Evolutionary conservation across 2,888 invertebrate genomes (phyloP).

Genomic region (Drosophila stalkeri): DNA sequence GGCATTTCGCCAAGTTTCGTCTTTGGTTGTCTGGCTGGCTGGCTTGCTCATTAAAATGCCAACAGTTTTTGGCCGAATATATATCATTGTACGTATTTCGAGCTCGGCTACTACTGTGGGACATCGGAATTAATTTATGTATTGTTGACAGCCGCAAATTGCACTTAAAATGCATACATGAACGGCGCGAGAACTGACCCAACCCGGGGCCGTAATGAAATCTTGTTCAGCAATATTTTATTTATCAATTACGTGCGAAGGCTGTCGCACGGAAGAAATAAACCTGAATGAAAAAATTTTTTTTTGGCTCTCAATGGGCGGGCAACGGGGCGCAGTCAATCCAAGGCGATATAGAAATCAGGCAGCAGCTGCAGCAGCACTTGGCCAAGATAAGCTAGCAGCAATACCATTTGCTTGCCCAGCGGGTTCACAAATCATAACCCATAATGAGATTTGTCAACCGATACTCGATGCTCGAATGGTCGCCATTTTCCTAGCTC

Average conservation of each 20-base stretch:
- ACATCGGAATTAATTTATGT: slow-evolving; percentile 65
- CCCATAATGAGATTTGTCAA: slow-evolving; percentile 70
- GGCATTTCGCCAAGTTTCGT: slow-evolving; percentile 5
- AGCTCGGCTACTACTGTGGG: slow-evolving; percentile 4
- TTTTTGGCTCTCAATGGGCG: slow-evolving; percentile 27
- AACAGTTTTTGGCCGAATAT: slow-evolving; percentile 38
- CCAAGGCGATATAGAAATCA: not conserved
- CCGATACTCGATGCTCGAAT: slow-evolving; percentile 48
- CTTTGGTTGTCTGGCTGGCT: slow-evolving; percentile 14
- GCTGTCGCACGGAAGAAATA: slow-evolving; percentile 3
- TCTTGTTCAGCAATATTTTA: slow-evolving; percentile 57
- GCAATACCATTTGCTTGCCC: slow-evolving; percentile 18
- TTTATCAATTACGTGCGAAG: slow-evolving; percentile 72
- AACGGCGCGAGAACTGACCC: not conserved
- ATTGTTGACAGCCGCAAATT: slow-evolving; percentile 63
- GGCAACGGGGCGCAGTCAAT: slow-evolving; percentile 11
- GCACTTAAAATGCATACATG: slow-evolving; percentile 64
- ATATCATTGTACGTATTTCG: slow-evolving; percentile 14
- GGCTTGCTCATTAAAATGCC: slow-evolving; percentile 62
- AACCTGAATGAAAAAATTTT: slow-evolving; percentile 25
- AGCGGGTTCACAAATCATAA: slow-evolving; percentile 53
- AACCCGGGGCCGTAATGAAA: slow-evolving; percentile 26
- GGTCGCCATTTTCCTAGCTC: slow-evolving; percentile 14
- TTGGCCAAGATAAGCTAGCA: slow-evolving; percentile 31
- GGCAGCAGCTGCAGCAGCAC: slow-evolving; percentile 2